Evolutionary conservation across 2,888 invertebrate genomes (phyloP).

Genomic region (Drosophila maculinotata): DNA sequence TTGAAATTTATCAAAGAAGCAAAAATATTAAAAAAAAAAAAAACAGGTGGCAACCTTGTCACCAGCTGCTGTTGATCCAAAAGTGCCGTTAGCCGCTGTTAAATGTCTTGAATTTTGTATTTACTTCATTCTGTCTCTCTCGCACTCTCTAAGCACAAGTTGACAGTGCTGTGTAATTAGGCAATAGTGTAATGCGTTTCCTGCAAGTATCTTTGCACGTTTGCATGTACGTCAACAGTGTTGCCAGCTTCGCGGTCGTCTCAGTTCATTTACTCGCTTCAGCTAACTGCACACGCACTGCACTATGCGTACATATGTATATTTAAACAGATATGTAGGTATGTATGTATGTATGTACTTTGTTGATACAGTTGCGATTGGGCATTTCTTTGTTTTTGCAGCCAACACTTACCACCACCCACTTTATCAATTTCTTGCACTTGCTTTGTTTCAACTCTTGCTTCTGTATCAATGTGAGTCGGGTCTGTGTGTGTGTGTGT

Average conservation of each 20-base stretch:
- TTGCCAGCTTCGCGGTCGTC: conserved; percentile 29
- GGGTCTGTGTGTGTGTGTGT: background rate
- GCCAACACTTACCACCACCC: conserved; percentile 28
- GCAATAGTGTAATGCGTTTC: conserved; percentile 29
- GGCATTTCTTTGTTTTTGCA: conserved; percentile 28
- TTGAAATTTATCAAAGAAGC: conserved; percentile 38
- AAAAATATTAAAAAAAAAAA: too few relatives aligned
- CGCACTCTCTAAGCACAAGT: conserved; percentile 6
- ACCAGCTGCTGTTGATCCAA: conserved; percentile 40
- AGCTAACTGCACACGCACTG: conserved; percentile 36
- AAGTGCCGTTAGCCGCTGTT: conserved; percentile 44
- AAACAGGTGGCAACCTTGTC: conserved; percentile 69
- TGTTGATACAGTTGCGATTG: conserved; percentile 54
- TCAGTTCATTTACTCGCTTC: conserved; percentile 39
- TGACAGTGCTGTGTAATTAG: conserved; percentile 48
- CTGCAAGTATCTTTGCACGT: background rate
- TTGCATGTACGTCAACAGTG: conserved; percentile 1
- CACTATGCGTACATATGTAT: background rate
- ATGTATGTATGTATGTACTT: conserved; percentile 7
- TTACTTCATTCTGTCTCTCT: conserved; percentile 7
- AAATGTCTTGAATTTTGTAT: conserved; percentile 30
- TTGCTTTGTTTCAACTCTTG: conserved; percentile 28
- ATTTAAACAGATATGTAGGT: conserved; percentile 15
- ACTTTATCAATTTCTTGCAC: conserved; percentile 40
- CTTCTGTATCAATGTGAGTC: too few relatives aligned